Conservation (phyloP, 2,888 invertebrate species). For the Drosophila melanocephala region DNA sequence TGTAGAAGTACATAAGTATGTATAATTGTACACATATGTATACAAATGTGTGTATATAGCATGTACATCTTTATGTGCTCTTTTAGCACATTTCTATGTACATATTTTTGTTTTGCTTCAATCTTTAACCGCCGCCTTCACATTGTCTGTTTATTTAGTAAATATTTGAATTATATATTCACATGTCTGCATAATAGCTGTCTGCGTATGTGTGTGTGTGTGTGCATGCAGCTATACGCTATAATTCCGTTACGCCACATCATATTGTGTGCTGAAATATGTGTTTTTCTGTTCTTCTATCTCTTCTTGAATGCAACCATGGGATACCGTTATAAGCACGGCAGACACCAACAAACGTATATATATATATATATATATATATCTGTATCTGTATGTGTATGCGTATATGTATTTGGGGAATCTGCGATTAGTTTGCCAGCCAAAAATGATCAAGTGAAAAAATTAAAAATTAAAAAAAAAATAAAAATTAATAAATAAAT, state of each 20-base stretch:
- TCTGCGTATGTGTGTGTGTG: slow-evolving; percentile 4
- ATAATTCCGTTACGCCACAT: slow-evolving; percentile 63
- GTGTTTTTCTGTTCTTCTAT: slow-evolving; percentile 12
- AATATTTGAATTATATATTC: slow-evolving; percentile 63
- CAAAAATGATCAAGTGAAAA: slow-evolving; percentile 18
- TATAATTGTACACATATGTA: slow-evolving; percentile 11
- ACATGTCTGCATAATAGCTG: slow-evolving; percentile 13
- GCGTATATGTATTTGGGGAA: slow-evolving; percentile 7
- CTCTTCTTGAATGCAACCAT: slow-evolving; percentile 30
- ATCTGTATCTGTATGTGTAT: not conserved
- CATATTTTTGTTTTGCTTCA: slow-evolving; percentile 39
- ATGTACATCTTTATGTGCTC: slow-evolving; percentile 14
- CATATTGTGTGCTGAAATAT: slow-evolving; percentile 46
- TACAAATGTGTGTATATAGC: not conserved
- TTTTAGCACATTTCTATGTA: slow-evolving; percentile 22
- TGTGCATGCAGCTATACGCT: slow-evolving; percentile 33
- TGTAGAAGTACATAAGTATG: slow-evolving; percentile 5
- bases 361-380: slow-evolving; percentile 3
- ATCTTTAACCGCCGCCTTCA: slow-evolving; percentile 45
- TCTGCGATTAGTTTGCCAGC: slow-evolving; percentile 12
- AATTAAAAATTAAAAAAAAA: slow-evolving; percentile 6
- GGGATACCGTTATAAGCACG: slow-evolving; percentile 43
- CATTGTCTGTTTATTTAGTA: slow-evolving; percentile 72
- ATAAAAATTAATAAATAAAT: not conserved
- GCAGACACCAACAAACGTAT: slow-evolving; percentile 5